Evolutionary conservation across 2,113 vertebrate species (phyloP).

Genomic region (Pachycephala philippinensis): DNA sequence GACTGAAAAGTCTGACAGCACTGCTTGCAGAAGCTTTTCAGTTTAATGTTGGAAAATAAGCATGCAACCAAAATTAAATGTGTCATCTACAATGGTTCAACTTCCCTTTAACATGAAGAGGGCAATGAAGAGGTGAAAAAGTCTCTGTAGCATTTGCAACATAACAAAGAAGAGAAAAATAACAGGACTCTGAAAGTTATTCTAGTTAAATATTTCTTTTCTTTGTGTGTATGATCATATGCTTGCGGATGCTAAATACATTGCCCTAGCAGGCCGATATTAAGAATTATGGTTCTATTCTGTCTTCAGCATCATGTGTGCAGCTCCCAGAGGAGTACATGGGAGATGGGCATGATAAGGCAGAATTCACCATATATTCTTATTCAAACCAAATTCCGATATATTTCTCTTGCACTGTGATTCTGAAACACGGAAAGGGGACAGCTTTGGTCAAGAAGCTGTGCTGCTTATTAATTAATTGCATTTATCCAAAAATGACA

Average conservation of each 20-base stretch:
- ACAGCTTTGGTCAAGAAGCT: background rate
- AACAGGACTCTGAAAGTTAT: background rate
- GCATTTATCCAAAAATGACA: slow-evolving; percentile 49
- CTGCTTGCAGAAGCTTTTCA: slow-evolving; percentile 15
- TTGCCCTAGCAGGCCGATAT: background rate
- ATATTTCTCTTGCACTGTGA: slow-evolving; percentile 40
- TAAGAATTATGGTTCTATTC: slow-evolving; percentile 45
- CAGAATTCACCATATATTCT: slow-evolving; percentile 41
- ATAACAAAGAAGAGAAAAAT: background rate
- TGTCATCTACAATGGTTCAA: background rate
- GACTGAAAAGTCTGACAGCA: background rate
- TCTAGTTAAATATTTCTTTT: background rate
- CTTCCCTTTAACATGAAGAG: slow-evolving; percentile 46
- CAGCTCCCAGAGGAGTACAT: background rate
- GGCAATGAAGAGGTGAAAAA: background rate
- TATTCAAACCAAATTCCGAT: slow-evolving; percentile 55
- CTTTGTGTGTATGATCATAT: background rate
- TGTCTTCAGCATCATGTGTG: background rate
- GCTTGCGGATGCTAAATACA: background rate
- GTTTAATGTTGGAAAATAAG: background rate
- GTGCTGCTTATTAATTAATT: slow-evolving; percentile 19
- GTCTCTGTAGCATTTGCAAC: slow-evolving; percentile 24
- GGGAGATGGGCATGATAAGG: background rate
- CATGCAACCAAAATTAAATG: slow-evolving; percentile 31
- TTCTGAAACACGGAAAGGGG: background rate